Base-by-base conservation (phyloP, 1,140 invertebrate genomes). In the Lordiphosa clarofinis region DNA sequence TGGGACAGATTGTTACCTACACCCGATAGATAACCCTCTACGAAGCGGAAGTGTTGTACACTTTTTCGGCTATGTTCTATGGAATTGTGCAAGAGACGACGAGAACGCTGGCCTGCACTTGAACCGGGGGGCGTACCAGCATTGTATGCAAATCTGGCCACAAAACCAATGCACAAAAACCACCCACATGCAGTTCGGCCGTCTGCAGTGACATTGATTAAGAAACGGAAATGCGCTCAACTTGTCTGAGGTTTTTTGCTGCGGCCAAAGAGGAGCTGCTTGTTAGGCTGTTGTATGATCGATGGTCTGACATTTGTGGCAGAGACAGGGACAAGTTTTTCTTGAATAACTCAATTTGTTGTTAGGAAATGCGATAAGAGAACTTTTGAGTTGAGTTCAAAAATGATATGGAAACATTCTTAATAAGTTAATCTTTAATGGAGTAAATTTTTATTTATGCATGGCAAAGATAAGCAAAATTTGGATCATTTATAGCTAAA, bases 161-260 rank as follows among this genome's bases (percentile, higher is more conserved):
- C 15, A 19, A 24, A 63, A 56, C 47, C 56, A 60, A 54, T 68
- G 67, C 72, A 72, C 72, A 73, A 76, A 82, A 72, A 74, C 78
- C 58, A 68, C 53, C 60, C 70, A 64, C 71, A 74, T 53, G 54
- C 31, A 43, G 59, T 69, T 60, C n/a, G 37, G 55, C 53, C 53
- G 53, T 55, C 78, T 73, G 69, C 69, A 78, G 50, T 84, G 78
- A 82, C 78, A 82, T 82, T 82, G 78, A 60, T 69, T 73, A 57
- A 76, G 73, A 78, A 82, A 82, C 78, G 78, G 78, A 82, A 84
- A 82, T 78, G 78, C 79, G 69, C 69, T 73, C 63, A 65, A 63
- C 53, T 65, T 56, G 67, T 60, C 56, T 68, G 62, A 13, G 11
- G 33, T 8, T 35, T 57, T 38, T 6, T 15, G 21, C 28, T 8